A percentile compares a stretch with the other conserved stretches of the same genome.
Evolutionary conservation across 2,888 invertebrate species (phyloP).

Genomic region (Sturmia bella): DNA sequence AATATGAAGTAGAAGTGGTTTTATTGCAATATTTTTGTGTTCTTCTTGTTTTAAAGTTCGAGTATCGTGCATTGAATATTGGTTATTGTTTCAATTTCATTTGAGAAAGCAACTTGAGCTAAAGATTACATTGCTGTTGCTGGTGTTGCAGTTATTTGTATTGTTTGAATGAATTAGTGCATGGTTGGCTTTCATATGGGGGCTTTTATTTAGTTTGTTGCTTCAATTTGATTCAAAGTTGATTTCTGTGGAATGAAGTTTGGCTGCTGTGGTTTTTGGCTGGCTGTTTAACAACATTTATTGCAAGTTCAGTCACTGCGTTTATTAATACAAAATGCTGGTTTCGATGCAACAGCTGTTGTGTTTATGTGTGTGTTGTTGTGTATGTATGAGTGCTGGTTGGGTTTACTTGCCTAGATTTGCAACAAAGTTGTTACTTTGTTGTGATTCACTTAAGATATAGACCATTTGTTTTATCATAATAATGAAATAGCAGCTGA

Average conservation of each 20-base stretch:
- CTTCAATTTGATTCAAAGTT: background rate
- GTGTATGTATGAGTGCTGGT: too few species aligned
- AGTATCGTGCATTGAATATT: too few species aligned
- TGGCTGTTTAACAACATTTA: conserved; percentile 1
- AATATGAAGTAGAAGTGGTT: too few species aligned
- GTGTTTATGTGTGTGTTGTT: too few species aligned
- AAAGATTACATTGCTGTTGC: conserved; percentile 35
- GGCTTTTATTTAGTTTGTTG: background rate
- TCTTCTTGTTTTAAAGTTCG: too few species aligned
- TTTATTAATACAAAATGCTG: background rate
- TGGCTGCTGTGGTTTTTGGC: background rate
- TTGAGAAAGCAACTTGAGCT: background rate
- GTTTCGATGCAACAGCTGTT: too few species aligned
- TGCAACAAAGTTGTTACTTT: background rate
- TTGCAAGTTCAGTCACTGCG: background rate
- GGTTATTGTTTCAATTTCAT: background rate
- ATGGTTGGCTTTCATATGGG: background rate
- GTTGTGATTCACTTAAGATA: background rate
- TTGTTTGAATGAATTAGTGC: conserved; percentile 7
- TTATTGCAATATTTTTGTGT: too few species aligned
- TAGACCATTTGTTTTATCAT: background rate
- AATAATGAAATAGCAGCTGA: background rate
- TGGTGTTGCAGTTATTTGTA: background rate
- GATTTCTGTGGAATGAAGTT: background rate
- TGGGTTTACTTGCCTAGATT: background rate